Percentiles rank a stretch among this genome's conserved stretches.
phyloP scores from a whole-genome alignment of 92 coral and sea anemone genomes.

The Epizoanthus fatuus region DNA sequence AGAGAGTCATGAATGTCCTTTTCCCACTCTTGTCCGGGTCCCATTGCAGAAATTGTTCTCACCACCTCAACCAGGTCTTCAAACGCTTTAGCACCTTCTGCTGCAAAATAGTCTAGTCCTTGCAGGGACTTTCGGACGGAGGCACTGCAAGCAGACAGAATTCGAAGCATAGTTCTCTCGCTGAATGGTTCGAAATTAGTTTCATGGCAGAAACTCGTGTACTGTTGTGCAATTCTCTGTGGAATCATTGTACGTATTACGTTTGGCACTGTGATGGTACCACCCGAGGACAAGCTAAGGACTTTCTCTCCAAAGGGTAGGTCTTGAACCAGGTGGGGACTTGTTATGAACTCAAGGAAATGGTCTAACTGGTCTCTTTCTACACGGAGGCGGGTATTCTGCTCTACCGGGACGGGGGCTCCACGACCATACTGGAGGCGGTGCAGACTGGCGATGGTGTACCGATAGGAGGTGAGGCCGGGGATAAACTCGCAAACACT shows the following conservation, averaged over 20 bases:
- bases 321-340: too few relatives aligned
- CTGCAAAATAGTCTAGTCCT: too few relatives aligned
- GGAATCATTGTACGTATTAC: slow-evolving; percentile 53
- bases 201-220: slow-evolving; percentile 16
- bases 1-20: slow-evolving; percentile 20
- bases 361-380: too few relatives aligned
- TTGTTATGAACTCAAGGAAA: too few relatives aligned
- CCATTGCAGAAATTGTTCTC: background rate
- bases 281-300: too few relatives aligned
- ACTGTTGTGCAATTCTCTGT: slow-evolving; percentile 36
- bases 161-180: slow-evolving; percentile 26
- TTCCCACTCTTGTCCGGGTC: slow-evolving; percentile 25
- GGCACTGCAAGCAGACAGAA: slow-evolving; percentile 16
- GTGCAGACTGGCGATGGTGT: too few relatives aligned
- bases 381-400: too few relatives aligned
- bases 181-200: slow-evolving; percentile 24
- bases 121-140: background rate
- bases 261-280: slow-evolving; percentile 4
- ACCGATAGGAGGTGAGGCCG: too few relatives aligned
- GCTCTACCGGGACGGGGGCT: too few relatives aligned
- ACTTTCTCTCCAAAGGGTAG: too few relatives aligned
- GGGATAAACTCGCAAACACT: too few relatives aligned
- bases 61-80: slow-evolving; percentile 42
- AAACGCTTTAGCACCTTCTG: background rate
- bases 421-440: too few relatives aligned